A percentile compares a stretch with the other conserved stretches of the same genome.
Evolutionary conservation across 2,797 vertebrate genomes (phyloP).

Genomic region (Zalophus californianus): DNA sequence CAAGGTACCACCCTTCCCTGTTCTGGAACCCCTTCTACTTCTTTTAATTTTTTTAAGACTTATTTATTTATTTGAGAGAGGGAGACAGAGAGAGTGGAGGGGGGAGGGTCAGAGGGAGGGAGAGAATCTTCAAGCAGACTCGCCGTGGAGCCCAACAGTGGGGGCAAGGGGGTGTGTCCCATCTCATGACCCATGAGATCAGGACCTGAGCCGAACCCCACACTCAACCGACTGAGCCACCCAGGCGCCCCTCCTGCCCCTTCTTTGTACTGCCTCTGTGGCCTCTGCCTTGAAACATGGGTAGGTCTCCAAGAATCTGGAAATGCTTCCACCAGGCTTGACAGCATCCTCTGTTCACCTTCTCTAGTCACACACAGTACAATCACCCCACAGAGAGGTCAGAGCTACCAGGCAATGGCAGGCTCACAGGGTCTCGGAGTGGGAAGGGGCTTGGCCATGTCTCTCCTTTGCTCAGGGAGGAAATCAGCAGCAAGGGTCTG

Average conservation of each 20-base stretch:
- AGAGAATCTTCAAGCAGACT: background rate
- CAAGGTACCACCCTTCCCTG: no score
- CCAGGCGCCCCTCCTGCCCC: background rate
- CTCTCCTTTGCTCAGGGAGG: rapidly evolving
- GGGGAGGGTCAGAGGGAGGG: background rate
- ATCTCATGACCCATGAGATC: background rate
- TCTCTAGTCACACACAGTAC: background rate
- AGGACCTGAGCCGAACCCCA: background rate
- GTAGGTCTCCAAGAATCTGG: no score
- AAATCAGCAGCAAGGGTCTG: rapidly evolving
- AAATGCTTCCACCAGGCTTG: background rate
- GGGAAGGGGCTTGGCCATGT: rapidly evolving
- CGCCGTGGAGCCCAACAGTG: rapidly evolving
- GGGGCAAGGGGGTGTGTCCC: background rate
- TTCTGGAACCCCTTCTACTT: background rate
- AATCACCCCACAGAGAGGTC: no score
- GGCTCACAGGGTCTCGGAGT: rapidly evolving
- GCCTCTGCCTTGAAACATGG: background rate
- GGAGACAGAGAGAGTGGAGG: background rate
- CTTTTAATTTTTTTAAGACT: background rate
- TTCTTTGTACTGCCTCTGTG: rapidly evolving
- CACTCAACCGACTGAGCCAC: background rate
- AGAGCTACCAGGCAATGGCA: rapidly evolving
- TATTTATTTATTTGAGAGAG: background rate
- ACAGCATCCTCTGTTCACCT: rapidly evolving